phyloP scores from a whole-genome alignment of 2,113 vertebrate species.

The Zosterops hypoxanthus region DNA sequence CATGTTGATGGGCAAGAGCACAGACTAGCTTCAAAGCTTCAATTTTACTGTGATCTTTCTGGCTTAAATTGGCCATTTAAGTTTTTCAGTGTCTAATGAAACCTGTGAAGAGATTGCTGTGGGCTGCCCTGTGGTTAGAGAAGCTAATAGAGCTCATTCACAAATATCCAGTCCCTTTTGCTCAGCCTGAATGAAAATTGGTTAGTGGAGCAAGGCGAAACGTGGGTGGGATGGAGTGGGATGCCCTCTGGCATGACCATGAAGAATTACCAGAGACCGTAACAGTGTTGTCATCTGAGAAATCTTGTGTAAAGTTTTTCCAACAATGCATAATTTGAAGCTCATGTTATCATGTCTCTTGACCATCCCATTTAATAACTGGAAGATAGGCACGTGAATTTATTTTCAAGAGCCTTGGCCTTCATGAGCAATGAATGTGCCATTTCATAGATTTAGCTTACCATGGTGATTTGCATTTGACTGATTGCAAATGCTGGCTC shows the following conservation, averaged over 20 bases:
- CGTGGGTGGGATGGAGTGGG: neutral
- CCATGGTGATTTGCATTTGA: neutral
- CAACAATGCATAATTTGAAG: neutral
- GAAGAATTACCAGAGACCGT: neutral
- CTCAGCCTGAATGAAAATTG: neutral
- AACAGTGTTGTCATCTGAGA: neutral
- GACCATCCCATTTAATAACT: neutral
- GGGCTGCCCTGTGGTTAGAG: neutral
- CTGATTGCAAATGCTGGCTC: neutral
- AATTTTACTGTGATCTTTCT: neutral
- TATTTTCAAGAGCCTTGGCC: neutral
- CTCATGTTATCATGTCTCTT: neutral
- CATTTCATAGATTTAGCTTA: neutral
- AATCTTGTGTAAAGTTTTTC: neutral
- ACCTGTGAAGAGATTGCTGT: neutral
- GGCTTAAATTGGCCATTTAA: neutral
- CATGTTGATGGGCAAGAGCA: neutral
- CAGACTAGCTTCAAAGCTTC: neutral
- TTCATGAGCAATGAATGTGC: neutral
- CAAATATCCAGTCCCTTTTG: neutral
- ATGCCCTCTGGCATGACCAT: neutral
- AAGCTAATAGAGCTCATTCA: neutral
- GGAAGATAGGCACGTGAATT: neutral
- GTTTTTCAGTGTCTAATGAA: neutral
- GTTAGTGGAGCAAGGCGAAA: neutral